Evolutionary conservation across 2,113 vertebrate species (phyloP).

Genomic region (Notothenia coriiceps): DNA sequence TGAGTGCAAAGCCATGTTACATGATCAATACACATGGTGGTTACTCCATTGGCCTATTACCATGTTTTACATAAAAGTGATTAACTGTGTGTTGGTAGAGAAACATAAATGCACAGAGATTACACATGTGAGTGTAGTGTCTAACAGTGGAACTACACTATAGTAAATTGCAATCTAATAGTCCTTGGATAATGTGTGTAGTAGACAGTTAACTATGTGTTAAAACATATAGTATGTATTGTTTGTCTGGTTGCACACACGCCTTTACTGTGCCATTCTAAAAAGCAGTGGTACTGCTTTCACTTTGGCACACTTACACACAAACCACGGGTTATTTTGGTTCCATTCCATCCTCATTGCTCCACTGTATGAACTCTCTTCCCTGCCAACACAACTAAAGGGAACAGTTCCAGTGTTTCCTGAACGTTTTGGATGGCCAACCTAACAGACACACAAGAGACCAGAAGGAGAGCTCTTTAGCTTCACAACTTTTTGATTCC

Average conservation of each 20-base stretch:
- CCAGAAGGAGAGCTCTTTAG: not conserved
- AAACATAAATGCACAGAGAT: not conserved
- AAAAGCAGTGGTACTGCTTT: not conserved
- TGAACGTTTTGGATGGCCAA: not conserved
- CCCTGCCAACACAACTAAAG: not conserved
- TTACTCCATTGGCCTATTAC: not conserved
- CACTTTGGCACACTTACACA: not conserved
- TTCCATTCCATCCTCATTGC: not conserved
- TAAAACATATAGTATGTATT: not conserved
- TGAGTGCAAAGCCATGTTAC: not conserved
- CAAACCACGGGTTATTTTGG: not conserved
- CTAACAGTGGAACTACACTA: not conserved
- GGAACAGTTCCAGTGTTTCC: not conserved
- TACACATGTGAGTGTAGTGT: not conserved
- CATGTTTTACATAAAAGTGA: not conserved
- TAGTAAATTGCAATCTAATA: not conserved
- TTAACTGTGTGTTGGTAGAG: not conserved
- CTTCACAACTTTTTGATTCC: not conserved
- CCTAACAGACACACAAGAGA: not conserved
- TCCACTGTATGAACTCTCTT: constrained; percentile 1
- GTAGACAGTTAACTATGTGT: not conserved
- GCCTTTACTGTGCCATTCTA: not conserved
- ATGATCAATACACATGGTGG: not conserved
- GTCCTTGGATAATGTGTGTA: not conserved
- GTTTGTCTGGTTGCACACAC: not conserved